Evolutionary conservation across 2,113 vertebrate species (phyloP), one percentile per base, ranked within the genome.

Genomic region (Dendropsophus ebraccatus): DNA sequence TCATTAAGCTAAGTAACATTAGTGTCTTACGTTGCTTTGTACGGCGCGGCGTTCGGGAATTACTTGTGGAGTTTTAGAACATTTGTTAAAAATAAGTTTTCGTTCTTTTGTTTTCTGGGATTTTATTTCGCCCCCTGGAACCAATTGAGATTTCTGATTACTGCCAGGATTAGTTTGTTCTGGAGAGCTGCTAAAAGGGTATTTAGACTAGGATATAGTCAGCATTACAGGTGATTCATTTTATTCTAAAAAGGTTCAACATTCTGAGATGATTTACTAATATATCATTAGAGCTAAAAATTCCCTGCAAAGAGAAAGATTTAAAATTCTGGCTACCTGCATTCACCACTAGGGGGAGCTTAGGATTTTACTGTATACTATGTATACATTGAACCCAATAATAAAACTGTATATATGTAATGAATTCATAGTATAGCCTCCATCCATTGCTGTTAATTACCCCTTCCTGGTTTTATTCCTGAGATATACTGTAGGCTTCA

Each of bases 1-100:
- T 86, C 65, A 72, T 86, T 86, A 81, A 80, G 65, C 35, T 58
- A 45, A 85, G 56, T 77, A 85, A 79, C 82, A 60, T 56, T 74
- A 62, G 69, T 84, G 49, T 70, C 47, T 69, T 70, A 32, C 47
- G 14, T 47, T 73, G 76, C 75, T 23, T 67, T 70, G 67, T 70
- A 21, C 62, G n/a, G 32, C 28, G 45, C 60, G 54, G 23, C 37
- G n/a, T 74, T 58, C 28, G 25, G 70, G 13, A 74, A 75, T 84
- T 21, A 28, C 25, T 84, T 84, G 52, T 45, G 52, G 14, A 32
- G 45, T 49, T 82, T 47, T 47, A 65, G 58, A n/a, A 79, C 30
- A 41, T 50, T 76, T 49, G 21, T 14, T 76, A 25, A 30, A 52
- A 72, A 41, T 16, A 74, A 25, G 19, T 70, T 37, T 37, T 32